A percentile compares a stretch with the other conserved stretches of the same genome.
Conservation (phyloP, 2,888 invertebrate species). For the Lobophora halterata region DNA sequence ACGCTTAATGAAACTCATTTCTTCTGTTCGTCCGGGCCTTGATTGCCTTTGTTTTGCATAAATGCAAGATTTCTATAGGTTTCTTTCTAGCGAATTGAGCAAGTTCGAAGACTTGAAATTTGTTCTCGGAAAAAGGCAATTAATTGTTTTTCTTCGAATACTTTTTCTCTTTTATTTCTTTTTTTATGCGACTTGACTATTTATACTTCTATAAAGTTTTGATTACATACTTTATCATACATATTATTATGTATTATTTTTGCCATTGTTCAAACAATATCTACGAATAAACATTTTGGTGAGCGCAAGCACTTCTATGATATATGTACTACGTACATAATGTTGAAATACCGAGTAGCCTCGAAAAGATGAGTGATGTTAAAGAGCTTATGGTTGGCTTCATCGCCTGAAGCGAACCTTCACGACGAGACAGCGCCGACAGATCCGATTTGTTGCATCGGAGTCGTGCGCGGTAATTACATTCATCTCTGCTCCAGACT, state of each 20-base stretch:
- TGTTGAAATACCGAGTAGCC: too few relatives aligned
- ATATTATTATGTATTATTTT: too few relatives aligned
- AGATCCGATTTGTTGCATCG: conserved; percentile 59
- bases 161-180: conserved; percentile 29
- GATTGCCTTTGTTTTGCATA: conserved; percentile 81
- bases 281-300: too few relatives aligned
- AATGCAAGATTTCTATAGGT: conserved; percentile 79
- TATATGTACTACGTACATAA: too few relatives aligned
- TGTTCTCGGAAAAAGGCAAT: conserved; percentile 62
- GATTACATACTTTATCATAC: too few relatives aligned
- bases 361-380: neutral
- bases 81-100: conserved; percentile 70
- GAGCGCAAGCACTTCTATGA: too few relatives aligned
- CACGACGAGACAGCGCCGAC: too few relatives aligned
- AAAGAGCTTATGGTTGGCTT: too few relatives aligned
- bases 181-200: too few relatives aligned
- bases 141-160: conserved; percentile 54
- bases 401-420: too few relatives aligned
- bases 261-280: too few relatives aligned
- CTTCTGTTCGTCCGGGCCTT: conserved; percentile 78
- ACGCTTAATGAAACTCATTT: conserved; percentile 81
- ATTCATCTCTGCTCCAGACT: conserved; percentile 65
- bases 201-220: conserved; percentile 2
- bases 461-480: conserved; percentile 59
- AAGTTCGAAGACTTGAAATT: conserved; percentile 68